phyloP scores from a whole-genome alignment of 2,113 vertebrate genomes.

The Axis porcinus region DNA sequence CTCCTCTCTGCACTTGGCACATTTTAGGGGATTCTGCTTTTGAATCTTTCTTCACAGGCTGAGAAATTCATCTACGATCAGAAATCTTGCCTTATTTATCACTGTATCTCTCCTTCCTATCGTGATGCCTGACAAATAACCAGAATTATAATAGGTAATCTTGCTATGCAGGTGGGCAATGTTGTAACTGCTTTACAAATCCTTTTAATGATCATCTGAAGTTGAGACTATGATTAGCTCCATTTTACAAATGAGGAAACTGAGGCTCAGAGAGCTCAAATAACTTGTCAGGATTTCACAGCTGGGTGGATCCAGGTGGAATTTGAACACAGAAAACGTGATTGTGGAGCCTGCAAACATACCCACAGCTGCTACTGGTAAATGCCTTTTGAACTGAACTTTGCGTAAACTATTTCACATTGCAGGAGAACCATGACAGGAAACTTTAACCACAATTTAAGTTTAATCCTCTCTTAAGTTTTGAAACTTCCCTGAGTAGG shows the following conservation, averaged over 20 bases:
- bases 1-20: background rate
- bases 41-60: background rate
- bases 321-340: background rate
- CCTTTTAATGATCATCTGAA: background rate
- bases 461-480: slow-evolving; percentile 25
- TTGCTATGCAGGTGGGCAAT: background rate
- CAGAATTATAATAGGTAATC: background rate
- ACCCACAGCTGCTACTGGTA: background rate
- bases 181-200: background rate
- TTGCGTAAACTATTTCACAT: background rate
- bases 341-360: background rate
- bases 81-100: background rate
- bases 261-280: background rate
- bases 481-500: slow-evolving; percentile 25
- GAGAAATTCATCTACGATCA: background rate
- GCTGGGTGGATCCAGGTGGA: background rate
- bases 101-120: background rate
- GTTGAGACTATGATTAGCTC: background rate
- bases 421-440: background rate
- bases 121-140: background rate
- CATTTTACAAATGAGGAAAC: background rate
- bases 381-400: background rate
- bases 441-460: slow-evolving; percentile 19
- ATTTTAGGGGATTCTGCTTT: background rate
- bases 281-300: background rate